Percentiles rank a stretch among this genome's conserved stretches.
Evolutionary conservation across 1,140 invertebrate genomes (phyloP).

Genomic region (Polyergus mexicanus): DNA sequence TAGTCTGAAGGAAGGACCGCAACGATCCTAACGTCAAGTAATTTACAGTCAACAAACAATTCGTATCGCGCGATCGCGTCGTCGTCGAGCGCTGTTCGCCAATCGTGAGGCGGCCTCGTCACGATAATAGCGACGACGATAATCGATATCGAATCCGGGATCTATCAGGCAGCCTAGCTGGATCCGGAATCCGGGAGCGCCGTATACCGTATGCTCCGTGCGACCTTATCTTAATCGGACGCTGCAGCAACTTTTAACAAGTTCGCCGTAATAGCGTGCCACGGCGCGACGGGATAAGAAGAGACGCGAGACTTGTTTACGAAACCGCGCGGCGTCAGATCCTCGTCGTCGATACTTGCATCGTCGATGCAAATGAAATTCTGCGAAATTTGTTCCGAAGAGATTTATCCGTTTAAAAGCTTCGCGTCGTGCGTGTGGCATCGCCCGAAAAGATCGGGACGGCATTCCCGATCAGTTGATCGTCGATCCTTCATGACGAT

Average conservation of each 20-base stretch:
- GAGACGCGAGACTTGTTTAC: conserved; percentile 72
- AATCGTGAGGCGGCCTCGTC: conserved; percentile 2
- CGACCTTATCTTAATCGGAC: conserved; percentile 59
- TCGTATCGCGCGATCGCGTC: conserved; percentile 8
- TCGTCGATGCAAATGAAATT: conserved; percentile 79
- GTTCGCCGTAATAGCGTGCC: conserved; percentile 55
- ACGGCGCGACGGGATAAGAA: conserved; percentile 58
- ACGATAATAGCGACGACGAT: conserved; percentile 17
- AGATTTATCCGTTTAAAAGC: conserved; percentile 78
- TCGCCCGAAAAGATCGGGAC: conserved; percentile 7
- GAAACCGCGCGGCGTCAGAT: conserved; percentile 66
- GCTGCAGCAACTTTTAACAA: conserved; percentile 69
- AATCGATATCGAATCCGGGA: conserved; percentile 49
- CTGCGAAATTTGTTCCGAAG: conserved; percentile 78
- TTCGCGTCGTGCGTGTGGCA: conserved; percentile 68
- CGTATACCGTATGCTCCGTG: background rate
- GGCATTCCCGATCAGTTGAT: conserved; percentile 18
- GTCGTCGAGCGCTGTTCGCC: conserved; percentile 19
- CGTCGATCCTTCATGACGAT: conserved; percentile 34
- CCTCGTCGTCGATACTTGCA: conserved; percentile 68
- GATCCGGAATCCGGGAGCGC: background rate
- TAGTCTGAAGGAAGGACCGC: background rate
- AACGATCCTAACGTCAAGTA: background rate
- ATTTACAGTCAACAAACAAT: conserved; percentile 18
- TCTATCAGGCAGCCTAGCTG: background rate